Evolutionary conservation across 2,888 invertebrate species (phyloP).

Genomic region (Fabriciana adippe): DNA sequence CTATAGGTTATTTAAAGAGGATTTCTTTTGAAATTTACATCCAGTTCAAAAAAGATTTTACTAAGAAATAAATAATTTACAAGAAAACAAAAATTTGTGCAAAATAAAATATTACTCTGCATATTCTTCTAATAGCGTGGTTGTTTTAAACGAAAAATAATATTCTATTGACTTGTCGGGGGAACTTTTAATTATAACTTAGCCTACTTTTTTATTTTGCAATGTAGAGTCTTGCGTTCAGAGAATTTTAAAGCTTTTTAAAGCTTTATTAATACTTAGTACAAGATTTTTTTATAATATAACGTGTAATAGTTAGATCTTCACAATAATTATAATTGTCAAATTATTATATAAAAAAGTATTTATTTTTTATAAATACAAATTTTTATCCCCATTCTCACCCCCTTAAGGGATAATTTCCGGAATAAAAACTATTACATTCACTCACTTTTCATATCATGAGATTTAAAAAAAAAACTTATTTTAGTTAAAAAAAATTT

Average conservation of each 20-base stretch:
- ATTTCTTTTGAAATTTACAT: too few species aligned
- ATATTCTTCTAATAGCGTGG: constrained; percentile 5
- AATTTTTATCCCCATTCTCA: too few species aligned
- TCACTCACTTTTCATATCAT: too few species aligned
- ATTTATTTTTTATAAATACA: too few species aligned
- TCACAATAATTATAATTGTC: not conserved
- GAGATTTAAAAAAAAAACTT: too few species aligned
- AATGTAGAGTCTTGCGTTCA: constrained; percentile 8
- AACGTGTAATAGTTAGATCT: not conserved
- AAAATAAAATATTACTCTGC: not conserved
- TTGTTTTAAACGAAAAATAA: constrained; percentile 11
- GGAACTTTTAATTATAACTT: constrained; percentile 20
- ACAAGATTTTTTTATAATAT: not conserved
- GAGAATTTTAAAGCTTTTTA: constrained; percentile 1
- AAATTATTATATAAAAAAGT: too few species aligned
- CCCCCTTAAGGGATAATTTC: too few species aligned
- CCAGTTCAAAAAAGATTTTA: too few species aligned
- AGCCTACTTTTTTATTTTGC: constrained; percentile 18
- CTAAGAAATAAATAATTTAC: not conserved
- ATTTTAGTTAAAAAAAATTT: too few species aligned
- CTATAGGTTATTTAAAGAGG: too few species aligned
- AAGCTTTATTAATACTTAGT: constrained; percentile 6
- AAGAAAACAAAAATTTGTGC: not conserved
- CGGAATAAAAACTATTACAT: too few species aligned
- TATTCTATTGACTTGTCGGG: constrained; percentile 21